phyloP scores from a whole-genome alignment of 2,797 vertebrate species.

The Syndactyla subalaris region DNA sequence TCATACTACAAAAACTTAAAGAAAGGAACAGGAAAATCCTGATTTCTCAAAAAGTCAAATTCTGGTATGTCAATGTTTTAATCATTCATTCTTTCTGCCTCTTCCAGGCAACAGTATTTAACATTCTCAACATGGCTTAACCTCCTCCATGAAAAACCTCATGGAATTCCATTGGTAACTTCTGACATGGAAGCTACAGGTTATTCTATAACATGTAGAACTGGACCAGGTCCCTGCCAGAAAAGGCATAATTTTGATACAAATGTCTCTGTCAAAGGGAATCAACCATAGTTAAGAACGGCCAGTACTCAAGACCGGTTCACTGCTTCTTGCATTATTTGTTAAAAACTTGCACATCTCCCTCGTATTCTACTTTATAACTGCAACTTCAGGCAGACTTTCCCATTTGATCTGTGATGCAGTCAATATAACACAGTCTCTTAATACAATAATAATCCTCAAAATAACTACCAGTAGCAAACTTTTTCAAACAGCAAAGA shows the following conservation, averaged over 20 bases:
- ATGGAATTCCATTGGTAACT: fast-evolving
- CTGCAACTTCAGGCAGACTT: neutral
- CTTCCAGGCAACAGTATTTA: neutral
- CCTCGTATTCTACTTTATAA: neutral
- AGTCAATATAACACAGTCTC: neutral
- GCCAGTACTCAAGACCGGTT: neutral
- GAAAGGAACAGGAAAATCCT: neutral
- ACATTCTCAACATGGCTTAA: neutral
- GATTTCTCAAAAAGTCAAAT: neutral
- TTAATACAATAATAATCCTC: neutral
- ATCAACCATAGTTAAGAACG: neutral
- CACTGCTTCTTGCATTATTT: neutral
- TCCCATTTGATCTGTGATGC: neutral
- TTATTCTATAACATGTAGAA: neutral
- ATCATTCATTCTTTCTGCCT: neutral
- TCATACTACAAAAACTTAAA: neutral
- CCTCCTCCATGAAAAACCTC: neutral
- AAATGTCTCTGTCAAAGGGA: neutral
- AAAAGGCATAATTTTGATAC: neutral
- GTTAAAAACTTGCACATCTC: neutral
- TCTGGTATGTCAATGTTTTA: neutral
- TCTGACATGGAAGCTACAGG: neutral
- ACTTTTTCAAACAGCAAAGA: neutral
- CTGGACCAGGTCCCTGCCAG: neutral
- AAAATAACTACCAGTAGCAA: neutral